Base-by-base conservation (phyloP, 2,888 invertebrate species). In the Sycophila texana region DNA sequence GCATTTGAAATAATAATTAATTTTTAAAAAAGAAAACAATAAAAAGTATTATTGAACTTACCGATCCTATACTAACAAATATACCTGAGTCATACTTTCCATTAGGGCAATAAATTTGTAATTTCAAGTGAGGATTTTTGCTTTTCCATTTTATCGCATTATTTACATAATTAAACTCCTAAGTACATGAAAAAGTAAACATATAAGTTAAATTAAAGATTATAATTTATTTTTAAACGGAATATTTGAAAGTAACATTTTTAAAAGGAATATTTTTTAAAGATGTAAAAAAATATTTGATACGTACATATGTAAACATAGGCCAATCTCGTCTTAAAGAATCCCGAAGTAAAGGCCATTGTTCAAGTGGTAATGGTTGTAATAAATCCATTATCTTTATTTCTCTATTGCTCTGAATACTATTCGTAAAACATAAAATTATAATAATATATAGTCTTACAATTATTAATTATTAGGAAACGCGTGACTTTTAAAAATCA, bases 21-120 rank as follows among this genome's bases (percentile, higher is more conserved):
- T 12, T 13, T 58, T 18, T 58, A 0, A 22, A 20, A 20, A 4
- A 58, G 3, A 18, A 20, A 20, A 20, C 4, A 79, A 86, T 81
- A 16, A 65, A 65, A n/a, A n/a, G n/a, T 26, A 20, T 61, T 13
- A 57, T 13, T 18, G 14, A 26, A 80, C 83, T 83, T 77, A 85
- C 86, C 14, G 66, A 72, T 51, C 79, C 75, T 74, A 87, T 83
- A 14, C 84, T 86, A 76, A 90, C 80, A 68, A 88, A 87, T 39
- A 87, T 89, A 47, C 91, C 92, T 82, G 90, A 89, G 2, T 83
- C 67, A 49, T 90, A 85, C 71, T 91, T 87, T 51, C 91, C 92
- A 53, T 86, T 86, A 1, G 92, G 91, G 67, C 91, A 91, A 77
- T 89, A 91, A 16, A 92, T 90, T 83, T 88, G 87, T 74, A 91